A percentile compares a stretch with the other conserved stretches of the same genome.
Conservation (phyloP, 2,113 vertebrate species). For the Lagopus muta region DNA sequence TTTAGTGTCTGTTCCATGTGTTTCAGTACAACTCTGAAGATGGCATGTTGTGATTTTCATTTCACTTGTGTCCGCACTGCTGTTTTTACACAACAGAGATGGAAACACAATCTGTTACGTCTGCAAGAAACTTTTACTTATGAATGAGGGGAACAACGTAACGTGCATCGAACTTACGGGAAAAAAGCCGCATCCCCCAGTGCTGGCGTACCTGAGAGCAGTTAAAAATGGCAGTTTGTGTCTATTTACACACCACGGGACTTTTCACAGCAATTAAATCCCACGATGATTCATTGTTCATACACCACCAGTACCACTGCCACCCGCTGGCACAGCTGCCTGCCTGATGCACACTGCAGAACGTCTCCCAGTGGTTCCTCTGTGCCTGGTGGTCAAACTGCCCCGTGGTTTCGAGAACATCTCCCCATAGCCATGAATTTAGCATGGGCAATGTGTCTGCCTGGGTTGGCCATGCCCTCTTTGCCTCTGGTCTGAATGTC, state of each 20-base stretch:
- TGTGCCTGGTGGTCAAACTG: not conserved
- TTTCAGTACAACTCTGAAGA: constrained; percentile 18
- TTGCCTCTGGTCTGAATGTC: not conserved
- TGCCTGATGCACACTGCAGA: not conserved
- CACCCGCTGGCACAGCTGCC: not conserved
- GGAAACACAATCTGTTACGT: constrained; percentile 68
- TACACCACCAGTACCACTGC: not conserved
- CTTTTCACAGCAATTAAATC: not conserved
- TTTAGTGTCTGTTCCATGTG: constrained; percentile 33
- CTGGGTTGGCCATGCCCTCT: not conserved
- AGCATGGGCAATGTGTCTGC: not conserved
- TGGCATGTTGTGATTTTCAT: constrained; percentile 35
- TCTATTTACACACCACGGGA: not conserved
- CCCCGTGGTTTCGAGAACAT: not conserved
- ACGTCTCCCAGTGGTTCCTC: not conserved
- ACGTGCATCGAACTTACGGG: not conserved
- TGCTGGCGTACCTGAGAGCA: not conserved
- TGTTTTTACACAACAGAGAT: constrained; percentile 33
- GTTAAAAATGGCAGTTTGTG: not conserved
- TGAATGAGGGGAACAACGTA: constrained; percentile 28
- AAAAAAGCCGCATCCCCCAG: not conserved
- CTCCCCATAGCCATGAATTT: accelerated
- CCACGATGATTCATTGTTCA: not conserved
- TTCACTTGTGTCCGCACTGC: not conserved
- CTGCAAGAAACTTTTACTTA: constrained; percentile 44